A percentile compares a stretch with the other conserved stretches of the same genome.
These are phyloP conservation scores for Mus minutoides DNA, from an alignment of 2,797 vertebrate genomes.

Conservation along the genomic window DNA sequence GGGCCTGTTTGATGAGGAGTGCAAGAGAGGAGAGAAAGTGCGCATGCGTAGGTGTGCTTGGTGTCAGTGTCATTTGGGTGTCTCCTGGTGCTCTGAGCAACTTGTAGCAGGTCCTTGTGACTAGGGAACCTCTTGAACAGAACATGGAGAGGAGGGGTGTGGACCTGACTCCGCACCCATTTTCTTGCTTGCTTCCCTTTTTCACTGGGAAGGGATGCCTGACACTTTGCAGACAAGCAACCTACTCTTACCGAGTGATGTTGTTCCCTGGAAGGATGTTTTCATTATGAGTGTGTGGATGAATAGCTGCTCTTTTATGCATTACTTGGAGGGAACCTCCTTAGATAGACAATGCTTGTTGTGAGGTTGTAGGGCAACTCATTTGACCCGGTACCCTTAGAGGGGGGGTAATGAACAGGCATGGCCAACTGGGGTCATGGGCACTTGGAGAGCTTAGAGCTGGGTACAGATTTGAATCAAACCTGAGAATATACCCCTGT, in stretches of 20 bases:
- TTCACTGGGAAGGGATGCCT: neutral
- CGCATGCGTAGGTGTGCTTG: neutral
- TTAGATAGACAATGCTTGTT: neutral
- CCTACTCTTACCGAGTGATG: conserved; percentile 14
- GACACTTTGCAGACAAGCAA: neutral
- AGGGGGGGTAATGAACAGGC: neutral
- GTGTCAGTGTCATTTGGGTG: conserved; percentile 9
- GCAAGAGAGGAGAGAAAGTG: neutral
- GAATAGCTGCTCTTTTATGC: neutral
- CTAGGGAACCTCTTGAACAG: neutral
- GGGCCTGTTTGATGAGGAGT: conserved; percentile 40
- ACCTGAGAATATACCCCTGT: neutral
- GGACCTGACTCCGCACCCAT: neutral
- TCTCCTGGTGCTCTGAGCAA: neutral
- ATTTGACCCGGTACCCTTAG: neutral
- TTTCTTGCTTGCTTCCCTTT: neutral
- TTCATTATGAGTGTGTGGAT: neutral
- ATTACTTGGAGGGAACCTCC: neutral
- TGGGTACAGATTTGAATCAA: neutral
- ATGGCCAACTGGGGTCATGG: neutral
- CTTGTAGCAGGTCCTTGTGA: neutral
- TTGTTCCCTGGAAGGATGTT: conserved; percentile 1
- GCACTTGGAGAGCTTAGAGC: neutral
- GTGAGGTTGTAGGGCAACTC: neutral
- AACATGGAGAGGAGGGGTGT: neutral